A percentile compares a stretch with the other conserved stretches of the same genome.
phyloP scores from a whole-genome alignment of 2,888 invertebrate genomes.

The Congeria kusceri region DNA sequence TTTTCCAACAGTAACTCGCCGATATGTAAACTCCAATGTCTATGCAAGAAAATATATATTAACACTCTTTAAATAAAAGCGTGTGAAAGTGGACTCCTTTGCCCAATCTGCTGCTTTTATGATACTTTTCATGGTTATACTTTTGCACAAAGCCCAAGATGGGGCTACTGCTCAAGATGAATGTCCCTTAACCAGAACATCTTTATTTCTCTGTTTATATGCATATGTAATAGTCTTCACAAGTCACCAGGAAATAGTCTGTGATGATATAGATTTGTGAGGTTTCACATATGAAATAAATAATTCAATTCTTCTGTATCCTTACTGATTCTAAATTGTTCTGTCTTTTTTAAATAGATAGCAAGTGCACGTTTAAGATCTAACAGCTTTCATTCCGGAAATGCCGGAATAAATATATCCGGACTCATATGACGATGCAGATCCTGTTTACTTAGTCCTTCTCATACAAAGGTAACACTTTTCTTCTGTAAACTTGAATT shows the following conservation, averaged over 20 bases:
- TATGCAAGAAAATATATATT: no score
- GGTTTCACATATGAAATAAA: slow-evolving; percentile 2
- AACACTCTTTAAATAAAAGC: no score
- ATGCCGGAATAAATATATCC: not conserved
- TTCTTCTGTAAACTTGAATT: not conserved
- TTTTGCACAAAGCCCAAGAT: slow-evolving; percentile 19
- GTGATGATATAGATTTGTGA: slow-evolving; percentile 9
- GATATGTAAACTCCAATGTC: no score
- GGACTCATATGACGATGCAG: not conserved
- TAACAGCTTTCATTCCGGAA: no score
- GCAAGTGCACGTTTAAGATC: no score
- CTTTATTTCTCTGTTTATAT: not conserved
- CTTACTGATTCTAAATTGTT: not conserved
- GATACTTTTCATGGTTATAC: not conserved
- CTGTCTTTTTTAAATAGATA: not conserved
- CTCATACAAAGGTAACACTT: not conserved
- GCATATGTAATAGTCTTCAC: slow-evolving; percentile 11
- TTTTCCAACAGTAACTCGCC: no score
- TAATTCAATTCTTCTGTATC: no score
- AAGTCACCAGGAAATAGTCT: slow-evolving; percentile 4
- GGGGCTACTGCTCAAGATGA: slow-evolving; percentile 17
- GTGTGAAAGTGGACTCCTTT: no score
- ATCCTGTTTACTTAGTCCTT: slow-evolving; percentile 16
- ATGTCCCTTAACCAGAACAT: not conserved
- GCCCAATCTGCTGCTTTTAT: no score